Percentiles rank a stretch among this genome's conserved stretches.
These are phyloP conservation scores for Heliconius nattereri DNA, from an alignment of 1,140 invertebrate genomes.

Conservation along the genomic window DNA sequence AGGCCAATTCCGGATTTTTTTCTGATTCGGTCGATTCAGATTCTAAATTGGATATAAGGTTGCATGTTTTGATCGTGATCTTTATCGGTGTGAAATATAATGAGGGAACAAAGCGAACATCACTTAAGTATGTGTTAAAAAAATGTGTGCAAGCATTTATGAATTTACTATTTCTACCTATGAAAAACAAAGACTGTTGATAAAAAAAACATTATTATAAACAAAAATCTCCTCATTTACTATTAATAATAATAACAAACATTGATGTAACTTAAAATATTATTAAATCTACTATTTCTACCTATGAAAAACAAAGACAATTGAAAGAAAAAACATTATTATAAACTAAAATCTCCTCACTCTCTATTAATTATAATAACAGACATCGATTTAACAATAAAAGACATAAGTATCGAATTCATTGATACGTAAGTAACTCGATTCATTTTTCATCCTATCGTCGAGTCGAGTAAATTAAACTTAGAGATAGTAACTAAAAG, in stretches of 20 bases:
- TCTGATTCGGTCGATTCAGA: constrained; percentile 37
- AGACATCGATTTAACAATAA: constrained; percentile 10
- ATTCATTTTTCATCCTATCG: constrained; percentile 57
- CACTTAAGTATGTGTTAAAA: constrained; percentile 4
- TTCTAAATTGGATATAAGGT: constrained; percentile 43
- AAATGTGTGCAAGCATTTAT: not conserved
- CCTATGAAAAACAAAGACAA: not conserved
- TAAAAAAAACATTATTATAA: too few relatives aligned
- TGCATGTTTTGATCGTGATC: constrained; percentile 42
- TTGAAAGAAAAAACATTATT: not conserved
- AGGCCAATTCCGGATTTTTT: constrained; percentile 41
- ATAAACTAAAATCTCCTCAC: too few relatives aligned
- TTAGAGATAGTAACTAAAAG: constrained; percentile 71
- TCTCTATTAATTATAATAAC: not conserved
- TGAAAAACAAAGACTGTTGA: too few relatives aligned
- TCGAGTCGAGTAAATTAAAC: constrained; percentile 57
- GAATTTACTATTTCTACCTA: not conserved
- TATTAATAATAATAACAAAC: too few relatives aligned
- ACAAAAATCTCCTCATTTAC: too few relatives aligned
- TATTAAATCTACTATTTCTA: not conserved
- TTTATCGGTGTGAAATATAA: constrained; percentile 38
- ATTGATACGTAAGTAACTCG: constrained; percentile 42
- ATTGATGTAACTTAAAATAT: too few relatives aligned
- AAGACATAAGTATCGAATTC: constrained; percentile 22
- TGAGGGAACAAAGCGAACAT: constrained; percentile 11